Conservation (phyloP, 1,140 invertebrate genomes). For the Zaprionus tsacasi region DNA sequence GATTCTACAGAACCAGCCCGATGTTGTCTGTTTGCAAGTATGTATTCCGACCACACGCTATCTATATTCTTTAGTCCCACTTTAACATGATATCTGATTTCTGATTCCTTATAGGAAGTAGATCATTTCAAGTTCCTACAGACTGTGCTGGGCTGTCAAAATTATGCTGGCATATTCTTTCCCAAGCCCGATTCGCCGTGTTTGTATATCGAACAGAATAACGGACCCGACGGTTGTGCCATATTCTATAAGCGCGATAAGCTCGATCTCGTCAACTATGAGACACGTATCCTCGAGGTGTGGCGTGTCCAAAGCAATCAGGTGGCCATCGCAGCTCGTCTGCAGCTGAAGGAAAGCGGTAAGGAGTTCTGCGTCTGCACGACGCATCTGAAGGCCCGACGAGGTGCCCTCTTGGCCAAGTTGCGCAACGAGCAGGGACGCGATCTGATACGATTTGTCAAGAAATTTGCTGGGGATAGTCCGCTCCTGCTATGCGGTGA, state of each 20-base stretch:
- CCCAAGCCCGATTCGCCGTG: constrained; percentile 93
- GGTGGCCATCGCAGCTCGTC: constrained; percentile 88
- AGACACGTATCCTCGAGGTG: constrained; percentile 88
- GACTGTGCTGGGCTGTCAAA: constrained; percentile 86
- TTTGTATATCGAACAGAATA: constrained; percentile 89
- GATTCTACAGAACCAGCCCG: constrained; percentile 88
- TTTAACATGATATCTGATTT: constrained; percentile 48
- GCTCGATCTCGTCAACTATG: constrained; percentile 87
- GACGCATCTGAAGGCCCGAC: constrained; percentile 92
- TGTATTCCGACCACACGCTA: constrained; percentile 83
- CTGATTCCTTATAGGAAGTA: constrained; percentile 86
- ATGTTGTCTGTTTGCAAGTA: constrained; percentile 90
- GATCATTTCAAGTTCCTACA: constrained; percentile 91
- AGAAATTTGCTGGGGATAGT: constrained; percentile 84
- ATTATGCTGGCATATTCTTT: constrained; percentile 90
- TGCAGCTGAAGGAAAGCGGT: constrained; percentile 86
- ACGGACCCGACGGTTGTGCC: constrained; percentile 92
- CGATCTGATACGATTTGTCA: constrained; percentile 88
- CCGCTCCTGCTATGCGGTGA: constrained; percentile 90
- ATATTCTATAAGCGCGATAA: constrained; percentile 89
- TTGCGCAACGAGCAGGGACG: constrained; percentile 91
- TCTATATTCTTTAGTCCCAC: constrained; percentile 38
- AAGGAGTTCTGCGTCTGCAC: constrained; percentile 89
- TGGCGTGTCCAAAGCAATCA: constrained; percentile 90
- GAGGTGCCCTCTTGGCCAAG: constrained; percentile 87